These are phyloP conservation scores for Chionoecetes opilio DNA, from an alignment of 1,140 invertebrate genomes.

Conservation along the genomic window DNA sequence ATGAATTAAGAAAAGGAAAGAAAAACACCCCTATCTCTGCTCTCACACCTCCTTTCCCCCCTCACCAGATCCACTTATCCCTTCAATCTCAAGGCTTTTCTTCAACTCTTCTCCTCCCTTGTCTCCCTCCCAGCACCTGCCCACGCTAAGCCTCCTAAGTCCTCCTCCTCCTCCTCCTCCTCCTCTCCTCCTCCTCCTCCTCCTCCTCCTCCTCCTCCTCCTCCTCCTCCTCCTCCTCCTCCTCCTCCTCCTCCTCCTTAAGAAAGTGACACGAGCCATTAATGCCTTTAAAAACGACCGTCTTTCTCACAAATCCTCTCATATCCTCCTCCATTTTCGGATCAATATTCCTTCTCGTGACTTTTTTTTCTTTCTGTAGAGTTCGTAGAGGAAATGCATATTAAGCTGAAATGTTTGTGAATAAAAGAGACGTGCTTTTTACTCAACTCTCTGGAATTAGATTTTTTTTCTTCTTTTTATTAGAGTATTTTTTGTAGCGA, in stretches of 20 bases:
- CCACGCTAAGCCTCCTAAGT: background rate
- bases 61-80: too few relatives aligned
- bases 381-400: background rate
- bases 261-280: background rate
- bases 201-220: background rate
- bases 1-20: too few relatives aligned
- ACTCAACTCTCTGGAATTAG: too few relatives aligned
- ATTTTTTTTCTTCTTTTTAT: too few relatives aligned
- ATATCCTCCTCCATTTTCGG: background rate
- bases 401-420: background rate
- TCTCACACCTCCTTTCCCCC: too few relatives aligned
- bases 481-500: too few relatives aligned
- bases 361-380: background rate
- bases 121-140: too few relatives aligned
- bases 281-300: background rate
- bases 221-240: background rate
- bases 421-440: too few relatives aligned
- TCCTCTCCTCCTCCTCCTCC: background rate
- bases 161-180: background rate
- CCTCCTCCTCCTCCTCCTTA: background rate
- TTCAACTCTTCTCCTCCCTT: too few relatives aligned
- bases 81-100: too few relatives aligned
- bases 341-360: background rate
- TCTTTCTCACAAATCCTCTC: background rate
- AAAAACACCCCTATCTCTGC: too few relatives aligned